Evolutionary conservation across 2,797 vertebrate species (phyloP).

Genomic region (Chelonia mydas): DNA sequence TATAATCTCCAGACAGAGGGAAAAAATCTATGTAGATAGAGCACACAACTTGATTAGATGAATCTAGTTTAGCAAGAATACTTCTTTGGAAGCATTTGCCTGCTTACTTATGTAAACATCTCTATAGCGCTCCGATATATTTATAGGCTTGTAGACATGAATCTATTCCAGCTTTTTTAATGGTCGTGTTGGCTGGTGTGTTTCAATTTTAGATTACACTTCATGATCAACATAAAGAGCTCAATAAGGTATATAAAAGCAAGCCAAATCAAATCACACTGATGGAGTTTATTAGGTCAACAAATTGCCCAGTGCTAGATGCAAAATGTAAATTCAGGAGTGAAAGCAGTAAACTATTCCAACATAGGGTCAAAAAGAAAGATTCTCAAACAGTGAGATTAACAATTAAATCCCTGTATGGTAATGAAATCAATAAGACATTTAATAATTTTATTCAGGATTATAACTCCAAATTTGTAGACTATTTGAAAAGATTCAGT

Average conservation of each 20-base stretch:
- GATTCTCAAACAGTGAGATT: neutral
- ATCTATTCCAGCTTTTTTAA: neutral
- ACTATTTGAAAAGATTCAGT: neutral
- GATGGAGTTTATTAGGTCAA: neutral
- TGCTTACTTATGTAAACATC: neutral
- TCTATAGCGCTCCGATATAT: neutral
- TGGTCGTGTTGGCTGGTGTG: neutral
- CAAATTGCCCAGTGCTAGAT: neutral
- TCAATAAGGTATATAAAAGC: neutral
- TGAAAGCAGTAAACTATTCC: neutral
- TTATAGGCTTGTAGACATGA: neutral
- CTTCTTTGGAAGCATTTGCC: slow-evolving; percentile 26
- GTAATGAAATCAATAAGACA: neutral
- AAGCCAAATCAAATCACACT: neutral
- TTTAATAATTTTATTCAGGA: neutral
- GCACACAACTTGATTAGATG: slow-evolving; percentile 21
- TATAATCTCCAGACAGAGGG: neutral
- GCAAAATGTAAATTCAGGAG: neutral
- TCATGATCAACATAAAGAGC: neutral
- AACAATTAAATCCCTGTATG: neutral
- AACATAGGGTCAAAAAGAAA: neutral
- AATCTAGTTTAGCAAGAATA: neutral
- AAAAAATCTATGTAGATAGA: neutral
- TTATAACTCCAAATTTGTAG: neutral
- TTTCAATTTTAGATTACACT: neutral